Conservation (phyloP, 2,113 vertebrate genomes). For the Pseudopipra pipra region DNA sequence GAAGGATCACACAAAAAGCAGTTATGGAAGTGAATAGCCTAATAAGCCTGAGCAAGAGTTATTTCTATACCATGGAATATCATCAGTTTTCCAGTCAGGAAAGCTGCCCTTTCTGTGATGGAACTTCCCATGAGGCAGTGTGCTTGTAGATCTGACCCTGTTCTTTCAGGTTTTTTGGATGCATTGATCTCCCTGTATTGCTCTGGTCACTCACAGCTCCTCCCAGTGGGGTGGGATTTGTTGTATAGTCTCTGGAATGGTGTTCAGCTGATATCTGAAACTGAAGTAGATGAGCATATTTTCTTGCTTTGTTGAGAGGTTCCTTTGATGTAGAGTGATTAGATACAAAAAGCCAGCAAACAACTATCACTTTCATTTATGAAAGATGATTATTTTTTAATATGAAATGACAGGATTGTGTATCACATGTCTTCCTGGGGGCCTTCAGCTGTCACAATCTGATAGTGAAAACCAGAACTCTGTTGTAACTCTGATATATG, state of each 20-base stretch:
- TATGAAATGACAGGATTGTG: neutral
- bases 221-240: neutral
- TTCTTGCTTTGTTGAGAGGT: neutral
- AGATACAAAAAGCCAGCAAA: neutral
- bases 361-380: neutral
- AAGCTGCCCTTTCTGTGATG: neutral
- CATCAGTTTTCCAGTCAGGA: neutral
- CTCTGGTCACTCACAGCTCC: neutral
- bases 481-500: neutral
- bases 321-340: neutral
- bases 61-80: neutral
- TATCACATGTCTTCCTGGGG: neutral
- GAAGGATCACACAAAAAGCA: neutral
- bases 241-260: neutral
- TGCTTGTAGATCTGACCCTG: neutral
- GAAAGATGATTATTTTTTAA: neutral
- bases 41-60: neutral
- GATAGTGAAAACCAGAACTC: neutral
- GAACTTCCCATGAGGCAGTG: neutral
- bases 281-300: neutral
- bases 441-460: neutral
- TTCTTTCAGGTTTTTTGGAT: neutral
- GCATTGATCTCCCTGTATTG: neutral
- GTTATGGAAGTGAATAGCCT: neutral
- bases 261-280: neutral